A percentile compares a stretch with the other conserved stretches of the same genome.
Conservation (phyloP, 2,113 vertebrate species). For the Mohoua ochrocephala region DNA sequence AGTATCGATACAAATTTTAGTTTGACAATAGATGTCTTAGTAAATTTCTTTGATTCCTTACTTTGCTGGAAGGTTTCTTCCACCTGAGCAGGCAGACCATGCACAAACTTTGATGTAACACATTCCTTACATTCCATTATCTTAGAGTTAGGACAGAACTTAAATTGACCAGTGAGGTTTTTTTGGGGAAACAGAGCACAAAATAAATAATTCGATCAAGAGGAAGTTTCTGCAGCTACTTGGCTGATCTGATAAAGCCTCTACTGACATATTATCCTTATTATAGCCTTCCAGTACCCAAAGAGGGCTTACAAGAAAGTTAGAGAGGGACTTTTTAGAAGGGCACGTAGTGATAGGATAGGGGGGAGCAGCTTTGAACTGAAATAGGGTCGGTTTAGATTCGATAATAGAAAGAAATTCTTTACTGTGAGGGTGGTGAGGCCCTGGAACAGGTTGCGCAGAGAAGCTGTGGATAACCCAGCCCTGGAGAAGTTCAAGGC, state of each 20-base stretch:
- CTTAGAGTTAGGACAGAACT: not conserved
- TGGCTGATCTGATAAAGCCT: not conserved
- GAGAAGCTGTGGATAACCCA: not conserved
- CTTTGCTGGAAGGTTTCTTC: not conserved
- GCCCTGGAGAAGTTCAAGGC: not conserved
- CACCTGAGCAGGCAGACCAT: not conserved
- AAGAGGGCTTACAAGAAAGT: not conserved
- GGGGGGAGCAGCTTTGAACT: not conserved
- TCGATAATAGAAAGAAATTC: not conserved
- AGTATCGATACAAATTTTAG: not conserved
- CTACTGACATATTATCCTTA: not conserved
- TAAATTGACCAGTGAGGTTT: not conserved
- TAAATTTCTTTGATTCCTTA: not conserved
- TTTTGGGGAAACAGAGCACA: not conserved
- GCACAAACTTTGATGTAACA: not conserved
- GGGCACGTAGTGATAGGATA: not conserved
- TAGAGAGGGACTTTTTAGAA: not conserved
- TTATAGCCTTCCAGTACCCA: not conserved
- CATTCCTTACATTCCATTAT: not conserved
- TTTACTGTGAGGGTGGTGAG: not conserved
- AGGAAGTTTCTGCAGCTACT: not conserved
- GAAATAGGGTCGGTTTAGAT: not conserved
- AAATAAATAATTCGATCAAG: not conserved
- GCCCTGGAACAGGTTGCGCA: not conserved
- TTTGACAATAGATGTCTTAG: not conserved